Base-by-base conservation (phyloP, 2,113 vertebrate genomes). In the Macrotus californicus region DNA sequence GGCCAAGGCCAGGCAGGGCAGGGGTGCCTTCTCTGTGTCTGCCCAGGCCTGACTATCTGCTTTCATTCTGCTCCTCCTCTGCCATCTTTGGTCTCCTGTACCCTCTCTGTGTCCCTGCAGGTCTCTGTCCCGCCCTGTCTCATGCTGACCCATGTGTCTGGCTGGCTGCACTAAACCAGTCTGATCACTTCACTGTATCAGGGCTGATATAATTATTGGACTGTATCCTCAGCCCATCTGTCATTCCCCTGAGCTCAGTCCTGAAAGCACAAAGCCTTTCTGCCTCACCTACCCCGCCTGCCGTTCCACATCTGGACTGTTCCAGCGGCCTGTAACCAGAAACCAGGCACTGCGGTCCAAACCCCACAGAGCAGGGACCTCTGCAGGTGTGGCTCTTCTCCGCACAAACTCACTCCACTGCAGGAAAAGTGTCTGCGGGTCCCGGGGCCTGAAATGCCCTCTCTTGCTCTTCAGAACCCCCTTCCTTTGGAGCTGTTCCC, bases 191-290 rank as follows among this genome's bases (percentile, higher is more conserved):
- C 91, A 13, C 50, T 77, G 67, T 56, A 21, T 67, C 22, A 43
- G n/a, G 69, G 75, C 12, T 95, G 76, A 95, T 54, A 61, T 18
- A 61, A 92, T 84, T 56, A 80, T 64, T 90, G 86, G 89, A 90
- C 52, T 18, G 39, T 72, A 41, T 87, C 72, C 81, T 84, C 41
- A 39, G 69, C 26, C 76, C n/a, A 22, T 77, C 87, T 64, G 61
- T 80, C 64, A 69, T 79, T 95, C 72, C 73, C 90, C 64, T 56
- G 48, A 80, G 70, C 67, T 87, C 81, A 73, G 61, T 36, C 82
- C 36, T 46, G 31, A 72, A 84, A 92, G 46, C 56, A 64, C 76
- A 69, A 59, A 86, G 46, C 13, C 36, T 18, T 80, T 69, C 15
- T 13, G 70, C 66, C 66, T 90, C 43, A 79, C 76, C 88, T 87